Conservation (phyloP, 1,140 invertebrate species). For the Cyphomyrmex costatus region DNA sequence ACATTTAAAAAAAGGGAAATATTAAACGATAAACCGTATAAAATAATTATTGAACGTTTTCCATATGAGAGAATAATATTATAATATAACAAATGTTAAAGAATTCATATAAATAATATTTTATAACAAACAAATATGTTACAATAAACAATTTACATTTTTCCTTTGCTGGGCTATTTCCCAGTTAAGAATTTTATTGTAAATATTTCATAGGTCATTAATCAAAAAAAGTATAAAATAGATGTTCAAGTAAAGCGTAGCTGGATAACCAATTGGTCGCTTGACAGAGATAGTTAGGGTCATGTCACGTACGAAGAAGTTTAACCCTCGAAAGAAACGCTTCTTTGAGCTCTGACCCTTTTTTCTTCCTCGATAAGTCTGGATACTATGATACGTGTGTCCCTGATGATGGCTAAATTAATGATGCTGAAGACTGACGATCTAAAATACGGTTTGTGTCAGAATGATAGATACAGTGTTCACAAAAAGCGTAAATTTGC, state of each 20-base stretch:
- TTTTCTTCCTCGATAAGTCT: conserved; percentile 62
- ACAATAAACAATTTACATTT: no score
- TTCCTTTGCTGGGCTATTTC: no score
- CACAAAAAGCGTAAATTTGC: conserved; percentile 7
- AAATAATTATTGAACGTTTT: no score
- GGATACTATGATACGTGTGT: conserved; percentile 66
- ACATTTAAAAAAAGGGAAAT: no score
- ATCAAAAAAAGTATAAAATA: background rate
- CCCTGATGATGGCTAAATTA: conserved; percentile 82
- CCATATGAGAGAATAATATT: no score
- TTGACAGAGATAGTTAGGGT: conserved; percentile 27
- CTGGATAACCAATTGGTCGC: background rate
- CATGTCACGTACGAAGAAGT: conserved; percentile 32
- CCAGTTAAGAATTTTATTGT: background rate
- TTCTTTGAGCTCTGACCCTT: conserved; percentile 63
- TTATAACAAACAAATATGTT: no score
- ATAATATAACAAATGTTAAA: no score
- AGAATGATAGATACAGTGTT: conserved; percentile 69
- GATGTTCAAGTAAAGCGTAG: background rate
- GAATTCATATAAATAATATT: no score
- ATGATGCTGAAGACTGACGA: conserved; percentile 76
- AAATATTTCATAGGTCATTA: background rate
- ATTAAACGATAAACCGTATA: no score
- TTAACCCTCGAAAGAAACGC: conserved; percentile 56
- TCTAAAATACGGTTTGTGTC: conserved; percentile 79